phyloP scores from a whole-genome alignment of 2,888 invertebrate genomes.

The Torymus texanus region DNA sequence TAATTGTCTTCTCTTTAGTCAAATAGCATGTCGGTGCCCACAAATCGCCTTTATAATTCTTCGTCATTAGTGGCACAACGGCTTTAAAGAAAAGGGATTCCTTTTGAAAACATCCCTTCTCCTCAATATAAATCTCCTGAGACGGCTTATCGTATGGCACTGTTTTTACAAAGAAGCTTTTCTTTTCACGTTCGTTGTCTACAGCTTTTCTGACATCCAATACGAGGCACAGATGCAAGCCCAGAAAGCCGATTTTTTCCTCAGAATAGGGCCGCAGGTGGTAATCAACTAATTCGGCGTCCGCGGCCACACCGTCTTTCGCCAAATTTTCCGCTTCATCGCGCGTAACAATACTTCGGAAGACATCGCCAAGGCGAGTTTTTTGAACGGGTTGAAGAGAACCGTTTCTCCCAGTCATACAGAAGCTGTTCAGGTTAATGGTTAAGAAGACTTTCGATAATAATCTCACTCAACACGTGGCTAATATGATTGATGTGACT shows the following conservation, averaged over 20 bases:
- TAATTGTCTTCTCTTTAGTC: constrained; percentile 65
- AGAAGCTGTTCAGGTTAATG: background rate
- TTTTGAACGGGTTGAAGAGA: background rate
- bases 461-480: constrained; percentile 17
- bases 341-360: constrained; percentile 53
- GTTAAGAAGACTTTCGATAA: background rate
- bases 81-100: constrained; percentile 30
- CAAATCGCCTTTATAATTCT: constrained; percentile 57
- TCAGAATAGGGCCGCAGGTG: constrained; percentile 61
- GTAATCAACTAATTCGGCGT: constrained; percentile 60
- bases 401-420: background rate
- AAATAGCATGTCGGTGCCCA: constrained; percentile 71
- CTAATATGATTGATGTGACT: background rate
- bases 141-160: constrained; percentile 76
- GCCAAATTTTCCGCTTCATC: constrained; percentile 58
- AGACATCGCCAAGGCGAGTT: constrained; percentile 18
- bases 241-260: constrained; percentile 66
- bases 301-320: constrained; percentile 15
- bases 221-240: constrained; percentile 47
- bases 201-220: background rate
- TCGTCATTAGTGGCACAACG: constrained; percentile 19
- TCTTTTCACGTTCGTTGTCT: constrained; percentile 1
- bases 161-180: constrained; percentile 79
- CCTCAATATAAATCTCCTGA: constrained; percentile 77
- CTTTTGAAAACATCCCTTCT: constrained; percentile 73